Percentiles rank a stretch among this genome's conserved stretches.
Evolutionary conservation across 2,113 vertebrate genomes (phyloP).

Genomic region (Rousettus leschenaultii): DNA sequence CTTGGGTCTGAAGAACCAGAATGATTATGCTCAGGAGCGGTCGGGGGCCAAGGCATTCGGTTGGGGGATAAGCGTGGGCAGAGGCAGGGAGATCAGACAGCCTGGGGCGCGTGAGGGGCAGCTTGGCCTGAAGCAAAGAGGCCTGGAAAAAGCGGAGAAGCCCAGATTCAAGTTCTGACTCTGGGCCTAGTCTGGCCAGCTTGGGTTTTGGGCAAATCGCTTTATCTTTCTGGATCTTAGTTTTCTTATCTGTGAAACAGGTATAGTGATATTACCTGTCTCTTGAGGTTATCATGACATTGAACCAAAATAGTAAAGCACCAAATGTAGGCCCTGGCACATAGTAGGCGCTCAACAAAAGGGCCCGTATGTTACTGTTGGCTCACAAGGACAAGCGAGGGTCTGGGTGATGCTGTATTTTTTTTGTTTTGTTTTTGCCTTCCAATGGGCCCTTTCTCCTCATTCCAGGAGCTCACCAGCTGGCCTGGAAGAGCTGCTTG

Average conservation of each 20-base stretch:
- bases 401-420: neutral
- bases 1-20: neutral
- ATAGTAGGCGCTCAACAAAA: neutral
- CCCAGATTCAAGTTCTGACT: neutral
- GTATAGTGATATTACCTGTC: no score
- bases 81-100: neutral
- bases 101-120: fast-evolving
- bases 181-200: neutral
- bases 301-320: neutral
- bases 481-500: neutral
- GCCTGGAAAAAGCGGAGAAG: neutral
- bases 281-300: neutral
- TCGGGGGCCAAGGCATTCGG: neutral
- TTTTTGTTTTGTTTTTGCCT: no score
- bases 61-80: no score
- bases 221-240: neutral
- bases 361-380: neutral
- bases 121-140: neutral
- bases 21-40: neutral
- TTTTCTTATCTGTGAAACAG: neutral
- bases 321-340: neutral
- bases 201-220: neutral
- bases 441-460: neutral
- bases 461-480: neutral
- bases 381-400: neutral